These are phyloP conservation scores for Malurus cyaneus DNA, from an alignment of 2,113 vertebrate species.

Conservation along the genomic window DNA sequence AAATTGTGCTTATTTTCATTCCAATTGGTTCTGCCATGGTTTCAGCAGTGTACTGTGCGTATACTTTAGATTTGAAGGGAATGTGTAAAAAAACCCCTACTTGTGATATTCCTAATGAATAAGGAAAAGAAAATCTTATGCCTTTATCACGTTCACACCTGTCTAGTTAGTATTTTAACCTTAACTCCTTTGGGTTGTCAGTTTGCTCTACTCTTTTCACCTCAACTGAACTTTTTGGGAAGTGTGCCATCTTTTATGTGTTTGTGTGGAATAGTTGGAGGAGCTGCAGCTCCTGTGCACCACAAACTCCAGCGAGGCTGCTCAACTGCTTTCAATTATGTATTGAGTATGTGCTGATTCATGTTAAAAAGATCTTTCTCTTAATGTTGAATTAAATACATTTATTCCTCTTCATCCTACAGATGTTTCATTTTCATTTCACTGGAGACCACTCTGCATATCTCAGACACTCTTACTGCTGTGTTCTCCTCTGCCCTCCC, in stretches of 20 bases:
- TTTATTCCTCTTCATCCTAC: conserved; percentile 47
- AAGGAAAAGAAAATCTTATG: neutral
- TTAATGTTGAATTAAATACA: conserved; percentile 30
- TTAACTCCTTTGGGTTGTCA: neutral
- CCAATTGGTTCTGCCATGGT: neutral
- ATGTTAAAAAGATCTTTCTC: conserved; percentile 23
- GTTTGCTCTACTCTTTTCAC: neutral
- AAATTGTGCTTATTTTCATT: neutral
- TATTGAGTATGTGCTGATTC: conserved; percentile 42
- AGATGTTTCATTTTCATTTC: conserved; percentile 17
- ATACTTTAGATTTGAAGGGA: neutral
- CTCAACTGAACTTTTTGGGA: neutral
- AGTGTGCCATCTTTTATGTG: neutral
- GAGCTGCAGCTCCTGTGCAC: neutral
- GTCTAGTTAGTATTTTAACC: neutral
- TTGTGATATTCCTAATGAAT: neutral
- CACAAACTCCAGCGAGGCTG: conserved; percentile 1
- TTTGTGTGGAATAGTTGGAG: neutral
- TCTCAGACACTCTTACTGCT: neutral
- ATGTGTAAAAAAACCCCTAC: neutral
- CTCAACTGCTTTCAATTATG: conserved; percentile 17
- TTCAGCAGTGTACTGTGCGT: neutral
- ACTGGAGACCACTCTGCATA: neutral
- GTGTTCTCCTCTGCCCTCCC: neutral
- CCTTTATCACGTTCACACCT: neutral